phyloP scores from a whole-genome alignment of 2,797 vertebrate species.

The Phrynocephalus guinanensis region DNA sequence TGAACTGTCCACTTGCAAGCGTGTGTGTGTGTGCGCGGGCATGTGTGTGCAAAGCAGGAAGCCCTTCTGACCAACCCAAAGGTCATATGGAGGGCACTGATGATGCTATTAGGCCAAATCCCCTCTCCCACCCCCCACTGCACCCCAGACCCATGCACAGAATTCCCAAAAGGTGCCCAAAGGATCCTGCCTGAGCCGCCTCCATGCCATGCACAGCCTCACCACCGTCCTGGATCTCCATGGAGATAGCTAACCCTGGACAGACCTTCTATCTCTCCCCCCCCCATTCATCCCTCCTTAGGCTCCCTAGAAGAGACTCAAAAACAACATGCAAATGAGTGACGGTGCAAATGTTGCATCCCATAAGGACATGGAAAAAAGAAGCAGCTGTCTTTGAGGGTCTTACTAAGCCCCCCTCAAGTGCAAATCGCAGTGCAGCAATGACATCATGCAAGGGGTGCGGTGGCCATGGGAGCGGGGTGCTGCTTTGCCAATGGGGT shows the following conservation, averaged over 20 bases:
- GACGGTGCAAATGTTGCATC: not conserved
- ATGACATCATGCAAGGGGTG: not conserved
- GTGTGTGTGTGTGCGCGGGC: not conserved
- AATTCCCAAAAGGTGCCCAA: too few species aligned
- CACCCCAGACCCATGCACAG: too few species aligned
- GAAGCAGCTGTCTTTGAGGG: not conserved
- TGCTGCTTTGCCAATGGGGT: too few species aligned
- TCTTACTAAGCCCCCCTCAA: too few species aligned
- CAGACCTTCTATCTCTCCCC: too few species aligned
- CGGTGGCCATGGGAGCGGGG: too few species aligned
- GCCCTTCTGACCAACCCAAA: too few species aligned
- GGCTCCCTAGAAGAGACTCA: not conserved
- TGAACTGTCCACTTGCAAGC: not conserved
- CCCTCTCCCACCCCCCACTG: too few species aligned
- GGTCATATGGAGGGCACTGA: too few species aligned
- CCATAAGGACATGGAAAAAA: not conserved
- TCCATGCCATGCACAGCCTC: not conserved
- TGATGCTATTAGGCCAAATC: too few species aligned
- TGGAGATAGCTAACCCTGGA: slow-evolving; percentile 22
- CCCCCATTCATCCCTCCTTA: not conserved
- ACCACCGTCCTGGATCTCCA: slow-evolving; percentile 7
- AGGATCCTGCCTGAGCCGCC: too few species aligned
- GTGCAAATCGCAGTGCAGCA: not conserved
- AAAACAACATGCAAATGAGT: slow-evolving; percentile 1
- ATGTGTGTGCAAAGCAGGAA: too few species aligned